Conservation (phyloP, 2,797 vertebrate species). For the Fundulus diaphanus region DNA sequence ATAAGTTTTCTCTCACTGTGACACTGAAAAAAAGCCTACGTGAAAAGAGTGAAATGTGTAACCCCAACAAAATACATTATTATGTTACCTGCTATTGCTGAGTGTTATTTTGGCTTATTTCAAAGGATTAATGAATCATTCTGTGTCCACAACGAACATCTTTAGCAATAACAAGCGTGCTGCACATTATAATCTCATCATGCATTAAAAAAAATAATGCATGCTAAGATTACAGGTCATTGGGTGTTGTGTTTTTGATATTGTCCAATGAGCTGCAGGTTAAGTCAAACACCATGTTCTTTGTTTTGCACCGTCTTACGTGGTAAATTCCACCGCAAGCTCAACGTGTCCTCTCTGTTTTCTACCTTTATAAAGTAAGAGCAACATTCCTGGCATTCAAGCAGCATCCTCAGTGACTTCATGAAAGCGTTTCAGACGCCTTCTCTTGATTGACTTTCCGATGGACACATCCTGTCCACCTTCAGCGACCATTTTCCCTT, state of each 20-base stretch:
- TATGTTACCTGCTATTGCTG: background rate
- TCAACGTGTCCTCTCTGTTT: conserved; percentile 49
- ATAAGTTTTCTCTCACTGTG: background rate
- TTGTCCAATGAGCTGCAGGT: background rate
- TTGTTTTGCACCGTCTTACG: conserved; percentile 40
- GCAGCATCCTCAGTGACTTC: conserved; percentile 57
- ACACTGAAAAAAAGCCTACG: background rate
- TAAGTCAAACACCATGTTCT: background rate
- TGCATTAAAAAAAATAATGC: background rate
- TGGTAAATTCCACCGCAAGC: conserved; percentile 51
- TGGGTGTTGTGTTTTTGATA: background rate
- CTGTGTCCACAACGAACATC: background rate
- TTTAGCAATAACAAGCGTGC: background rate
- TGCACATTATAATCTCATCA: background rate
- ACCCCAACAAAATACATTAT: background rate
- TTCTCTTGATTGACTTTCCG: conserved; percentile 72
- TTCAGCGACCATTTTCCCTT: conserved; percentile 66
- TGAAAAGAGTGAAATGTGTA: background rate
- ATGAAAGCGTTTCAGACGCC: conserved; percentile 60
- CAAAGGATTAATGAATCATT: background rate
- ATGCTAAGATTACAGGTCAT: background rate
- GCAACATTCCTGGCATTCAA: conserved; percentile 72
- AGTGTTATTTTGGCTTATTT: background rate
- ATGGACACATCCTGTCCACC: conserved; percentile 72
- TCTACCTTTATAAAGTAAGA: conserved; percentile 47